A percentile compares a stretch with the other conserved stretches of the same genome.
Conservation (phyloP, 2,113 vertebrate species). For the Marcusenius ussheri region DNA sequence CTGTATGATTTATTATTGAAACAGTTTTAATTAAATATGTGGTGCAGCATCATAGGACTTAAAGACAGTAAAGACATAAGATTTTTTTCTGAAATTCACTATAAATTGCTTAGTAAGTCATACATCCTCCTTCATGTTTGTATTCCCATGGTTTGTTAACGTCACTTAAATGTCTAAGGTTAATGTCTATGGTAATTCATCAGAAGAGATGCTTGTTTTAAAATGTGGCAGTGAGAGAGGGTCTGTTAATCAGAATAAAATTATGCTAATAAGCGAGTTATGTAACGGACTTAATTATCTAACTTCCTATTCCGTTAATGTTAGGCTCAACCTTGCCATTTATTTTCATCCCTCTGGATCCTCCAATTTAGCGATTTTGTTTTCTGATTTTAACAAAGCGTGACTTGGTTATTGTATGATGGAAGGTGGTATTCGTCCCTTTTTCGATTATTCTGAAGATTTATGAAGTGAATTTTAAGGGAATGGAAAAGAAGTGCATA, state of each 20-base stretch:
- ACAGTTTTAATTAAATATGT: background rate
- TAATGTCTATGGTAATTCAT: background rate
- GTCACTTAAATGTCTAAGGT: background rate
- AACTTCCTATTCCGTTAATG: background rate
- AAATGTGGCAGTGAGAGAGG: background rate
- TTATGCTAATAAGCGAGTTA: constrained; percentile 12
- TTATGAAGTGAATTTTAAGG: background rate
- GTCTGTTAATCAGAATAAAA: background rate
- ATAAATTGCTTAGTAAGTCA: background rate
- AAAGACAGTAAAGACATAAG: background rate
- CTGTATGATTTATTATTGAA: background rate
- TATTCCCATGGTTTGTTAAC: background rate
- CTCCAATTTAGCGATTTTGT: background rate
- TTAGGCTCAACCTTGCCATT: constrained; percentile 2
- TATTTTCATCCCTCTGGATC: background rate
- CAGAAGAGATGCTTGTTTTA: background rate
- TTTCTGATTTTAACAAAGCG: background rate
- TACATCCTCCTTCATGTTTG: background rate
- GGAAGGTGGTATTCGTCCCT: background rate
- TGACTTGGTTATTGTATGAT: background rate
- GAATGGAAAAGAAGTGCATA: background rate
- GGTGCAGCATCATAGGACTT: background rate
- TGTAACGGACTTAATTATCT: constrained; percentile 4
- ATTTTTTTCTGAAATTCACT: background rate
- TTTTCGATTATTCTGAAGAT: background rate